Percentiles rank a stretch among this genome's conserved stretches.
These are phyloP conservation scores for Catocala sponsa DNA, from an alignment of 2,888 invertebrate species.

Conservation along the genomic window DNA sequence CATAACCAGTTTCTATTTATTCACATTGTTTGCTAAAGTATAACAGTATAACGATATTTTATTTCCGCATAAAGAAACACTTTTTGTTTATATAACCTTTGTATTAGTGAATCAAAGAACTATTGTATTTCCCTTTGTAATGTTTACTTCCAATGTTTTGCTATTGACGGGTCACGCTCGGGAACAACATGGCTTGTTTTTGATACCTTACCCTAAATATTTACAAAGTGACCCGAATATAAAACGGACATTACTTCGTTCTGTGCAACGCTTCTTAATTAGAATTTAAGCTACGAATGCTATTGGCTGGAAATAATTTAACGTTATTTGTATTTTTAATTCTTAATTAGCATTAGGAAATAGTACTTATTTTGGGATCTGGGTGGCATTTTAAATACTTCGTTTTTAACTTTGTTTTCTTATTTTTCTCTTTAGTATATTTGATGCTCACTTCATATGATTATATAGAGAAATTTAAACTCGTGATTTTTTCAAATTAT, in stretches of 20 bases:
- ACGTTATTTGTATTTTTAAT: neutral
- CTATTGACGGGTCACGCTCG: slow-evolving; percentile 26
- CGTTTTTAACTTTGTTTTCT: no score
- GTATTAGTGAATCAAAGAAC: slow-evolving; percentile 13
- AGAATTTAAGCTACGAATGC: slow-evolving; percentile 12
- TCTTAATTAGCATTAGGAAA: no score
- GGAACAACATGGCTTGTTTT: slow-evolving; percentile 29
- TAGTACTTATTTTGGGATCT: no score
- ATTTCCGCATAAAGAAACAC: neutral
- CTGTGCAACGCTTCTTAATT: slow-evolving; percentile 40
- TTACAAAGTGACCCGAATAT: slow-evolving; percentile 41
- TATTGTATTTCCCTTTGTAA: slow-evolving; percentile 3
- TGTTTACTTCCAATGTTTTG: slow-evolving; percentile 29
- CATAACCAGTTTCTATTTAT: no score
- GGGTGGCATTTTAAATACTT: no score
- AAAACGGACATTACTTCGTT: slow-evolving; percentile 34
- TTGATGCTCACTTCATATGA: no score
- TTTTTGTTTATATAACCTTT: slow-evolving; percentile 17
- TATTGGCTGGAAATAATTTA: slow-evolving; percentile 1
- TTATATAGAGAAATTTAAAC: no score
- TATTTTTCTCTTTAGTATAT: no score
- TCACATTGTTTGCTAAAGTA: no score
- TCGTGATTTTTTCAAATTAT: no score
- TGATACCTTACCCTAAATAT: slow-evolving; percentile 36
- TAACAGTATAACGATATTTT: no score